phyloP scores from a whole-genome alignment of 2,113 vertebrate genomes.

The Anguilla rostrata region DNA sequence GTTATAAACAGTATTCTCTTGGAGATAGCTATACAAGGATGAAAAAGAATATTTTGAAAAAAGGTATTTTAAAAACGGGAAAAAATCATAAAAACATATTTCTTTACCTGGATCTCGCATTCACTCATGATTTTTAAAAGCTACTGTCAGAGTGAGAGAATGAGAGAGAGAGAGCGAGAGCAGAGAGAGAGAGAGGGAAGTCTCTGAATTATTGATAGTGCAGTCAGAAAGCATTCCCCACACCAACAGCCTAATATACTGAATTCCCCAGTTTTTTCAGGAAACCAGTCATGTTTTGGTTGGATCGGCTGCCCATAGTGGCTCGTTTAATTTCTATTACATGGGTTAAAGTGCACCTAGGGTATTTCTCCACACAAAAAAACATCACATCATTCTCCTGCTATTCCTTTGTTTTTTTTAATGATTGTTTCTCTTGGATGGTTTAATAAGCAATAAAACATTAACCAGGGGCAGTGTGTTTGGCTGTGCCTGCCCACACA shows the following conservation, averaged over 20 bases:
- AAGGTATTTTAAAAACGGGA: neutral
- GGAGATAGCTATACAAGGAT: slow-evolving; percentile 18
- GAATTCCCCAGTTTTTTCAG: slow-evolving; percentile 18
- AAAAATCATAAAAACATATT: slow-evolving; percentile 1
- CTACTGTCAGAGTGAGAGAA: slow-evolving; percentile 12
- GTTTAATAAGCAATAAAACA: neutral
- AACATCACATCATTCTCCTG: neutral
- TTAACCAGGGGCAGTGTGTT: neutral
- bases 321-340: neutral
- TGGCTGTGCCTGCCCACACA: neutral
- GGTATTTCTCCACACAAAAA: neutral
- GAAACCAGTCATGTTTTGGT: neutral
- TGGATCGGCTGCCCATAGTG: neutral
- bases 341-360: neutral
- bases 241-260: neutral
- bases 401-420: neutral
- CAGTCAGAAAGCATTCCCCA: slow-evolving; percentile 15
- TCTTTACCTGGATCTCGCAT: neutral
- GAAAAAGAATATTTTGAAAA: neutral
- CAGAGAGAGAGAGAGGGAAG: neutral
- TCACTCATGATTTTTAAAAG: slow-evolving; percentile 18
- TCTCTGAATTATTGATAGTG: slow-evolving; percentile 26
- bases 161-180: neutral
- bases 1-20: slow-evolving; percentile 22
- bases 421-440: neutral